phyloP scores from a whole-genome alignment of 2,888 invertebrate genomes.

The Spodoptera picta region DNA sequence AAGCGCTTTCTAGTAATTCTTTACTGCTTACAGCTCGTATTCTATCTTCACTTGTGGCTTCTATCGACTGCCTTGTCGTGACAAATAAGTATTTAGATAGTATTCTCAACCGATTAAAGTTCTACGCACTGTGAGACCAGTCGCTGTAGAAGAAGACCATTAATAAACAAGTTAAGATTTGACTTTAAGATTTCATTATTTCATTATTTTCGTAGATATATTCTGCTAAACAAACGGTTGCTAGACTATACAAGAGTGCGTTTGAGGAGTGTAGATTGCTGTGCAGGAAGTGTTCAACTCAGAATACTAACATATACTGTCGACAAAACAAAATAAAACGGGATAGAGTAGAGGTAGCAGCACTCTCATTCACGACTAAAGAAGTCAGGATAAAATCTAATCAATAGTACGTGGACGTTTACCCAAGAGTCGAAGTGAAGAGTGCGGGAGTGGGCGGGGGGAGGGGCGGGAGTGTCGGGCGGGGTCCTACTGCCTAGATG shows the following conservation, averaged over 20 bases:
- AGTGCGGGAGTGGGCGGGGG: slow-evolving; percentile 41
- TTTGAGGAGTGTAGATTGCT: slow-evolving; percentile 61
- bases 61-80: slow-evolving; percentile 32
- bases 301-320: slow-evolving; percentile 52
- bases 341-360: slow-evolving; percentile 46
- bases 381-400: slow-evolving; percentile 44
- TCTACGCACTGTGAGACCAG: slow-evolving; percentile 23
- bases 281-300: slow-evolving; percentile 62
- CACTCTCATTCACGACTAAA: slow-evolving; percentile 45
- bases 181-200: slow-evolving; percentile 16
- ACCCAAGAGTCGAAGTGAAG: slow-evolving; percentile 33
- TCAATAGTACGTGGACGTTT: slow-evolving; percentile 48
- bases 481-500: slow-evolving; percentile 89
- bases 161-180: slow-evolving; percentile 21
- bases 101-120: slow-evolving; percentile 29
- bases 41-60: slow-evolving; percentile 31
- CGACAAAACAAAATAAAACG: slow-evolving; percentile 60
- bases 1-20: slow-evolving; percentile 47
- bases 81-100: slow-evolving; percentile 26
- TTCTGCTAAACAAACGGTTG: slow-evolving; percentile 42
- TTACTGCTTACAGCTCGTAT: slow-evolving; percentile 33
- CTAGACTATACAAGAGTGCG: slow-evolving; percentile 58
- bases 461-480: slow-evolving; percentile 69
- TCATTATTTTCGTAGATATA: slow-evolving; percentile 26
- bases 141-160: slow-evolving; percentile 23